Percentiles rank a stretch among this genome's conserved stretches.
These are phyloP conservation scores for Trissolcus basalis DNA, from an alignment of 1,140 invertebrate genomes.

Conservation along the genomic window DNA sequence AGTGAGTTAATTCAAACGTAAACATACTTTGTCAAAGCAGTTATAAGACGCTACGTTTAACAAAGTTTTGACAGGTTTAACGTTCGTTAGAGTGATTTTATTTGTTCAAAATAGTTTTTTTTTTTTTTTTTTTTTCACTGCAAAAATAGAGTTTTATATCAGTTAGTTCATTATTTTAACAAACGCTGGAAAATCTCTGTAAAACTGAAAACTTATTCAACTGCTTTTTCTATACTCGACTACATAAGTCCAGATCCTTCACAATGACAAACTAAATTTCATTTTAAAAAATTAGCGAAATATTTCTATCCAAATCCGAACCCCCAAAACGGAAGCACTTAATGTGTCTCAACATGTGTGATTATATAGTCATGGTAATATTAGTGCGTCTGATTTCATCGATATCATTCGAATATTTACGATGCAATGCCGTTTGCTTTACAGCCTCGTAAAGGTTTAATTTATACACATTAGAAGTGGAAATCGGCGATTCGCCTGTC, in stretches of 20 bases:
- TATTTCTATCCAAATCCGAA: too few relatives aligned
- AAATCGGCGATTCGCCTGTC: conserved; percentile 53
- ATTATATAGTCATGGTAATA: conserved; percentile 3
- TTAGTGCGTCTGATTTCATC: conserved; percentile 1
- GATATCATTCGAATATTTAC: conserved; percentile 13
- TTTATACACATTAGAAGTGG: conserved; percentile 50
- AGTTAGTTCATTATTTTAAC: too few relatives aligned
- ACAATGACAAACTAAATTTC: too few relatives aligned
- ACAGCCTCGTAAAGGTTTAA: conserved; percentile 44
- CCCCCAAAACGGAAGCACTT: too few relatives aligned
- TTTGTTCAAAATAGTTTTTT: conserved; percentile 33
- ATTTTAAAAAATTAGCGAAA: too few relatives aligned
- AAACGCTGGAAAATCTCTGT: too few relatives aligned
- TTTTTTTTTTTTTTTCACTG: too few relatives aligned
- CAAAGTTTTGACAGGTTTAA: conserved; percentile 18
- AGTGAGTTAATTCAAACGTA: background rate
- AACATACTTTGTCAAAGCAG: conserved; percentile 7
- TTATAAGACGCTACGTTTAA: conserved; percentile 1
- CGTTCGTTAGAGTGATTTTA: conserved; percentile 27
- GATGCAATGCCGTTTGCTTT: conserved; percentile 28
- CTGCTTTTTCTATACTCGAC: too few relatives aligned
- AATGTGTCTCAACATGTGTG: background rate
- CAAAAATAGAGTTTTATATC: too few relatives aligned
- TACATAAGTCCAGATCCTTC: too few relatives aligned
- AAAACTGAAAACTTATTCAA: too few relatives aligned